phyloP scores from a whole-genome alignment of 2,888 invertebrate genomes.

The Brachynemurus nebulosus region DNA sequence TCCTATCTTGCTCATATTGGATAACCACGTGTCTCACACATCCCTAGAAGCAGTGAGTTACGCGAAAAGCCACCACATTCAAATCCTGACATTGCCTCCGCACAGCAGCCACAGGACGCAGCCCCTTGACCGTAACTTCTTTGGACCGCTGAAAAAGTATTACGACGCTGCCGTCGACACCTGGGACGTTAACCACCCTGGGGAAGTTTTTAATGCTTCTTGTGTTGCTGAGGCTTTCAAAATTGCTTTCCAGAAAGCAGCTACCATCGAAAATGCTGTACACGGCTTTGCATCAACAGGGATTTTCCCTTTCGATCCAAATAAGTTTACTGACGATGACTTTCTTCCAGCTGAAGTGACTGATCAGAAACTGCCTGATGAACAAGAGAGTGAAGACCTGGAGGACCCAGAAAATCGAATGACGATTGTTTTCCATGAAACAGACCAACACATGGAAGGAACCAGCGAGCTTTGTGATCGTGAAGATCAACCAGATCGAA shows the following conservation, averaged over 20 bases:
- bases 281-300: background rate
- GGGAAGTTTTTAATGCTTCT: conserved; percentile 4
- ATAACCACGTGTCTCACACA: conserved; percentile 10
- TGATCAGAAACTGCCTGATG: background rate
- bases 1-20: conserved; percentile 11
- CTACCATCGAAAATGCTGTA: background rate
- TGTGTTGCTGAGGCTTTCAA: conserved; percentile 18
- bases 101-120: conserved; percentile 3
- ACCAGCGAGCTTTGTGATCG: too few species aligned
- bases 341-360: background rate
- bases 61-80: background rate
- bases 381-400: background rate
- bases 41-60: conserved; percentile 2
- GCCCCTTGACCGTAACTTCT: background rate
- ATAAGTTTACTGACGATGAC: background rate
- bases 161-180: background rate
- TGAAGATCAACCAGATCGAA: too few species aligned
- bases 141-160: background rate
- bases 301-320: background rate
- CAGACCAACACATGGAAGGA: too few species aligned
- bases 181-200: background rate
- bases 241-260: background rate
- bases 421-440: too few species aligned
- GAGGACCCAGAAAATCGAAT: too few species aligned
- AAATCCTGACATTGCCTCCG: background rate